Conservation (phyloP, 2,888 invertebrate genomes). For the Copidosoma aretas region DNA sequence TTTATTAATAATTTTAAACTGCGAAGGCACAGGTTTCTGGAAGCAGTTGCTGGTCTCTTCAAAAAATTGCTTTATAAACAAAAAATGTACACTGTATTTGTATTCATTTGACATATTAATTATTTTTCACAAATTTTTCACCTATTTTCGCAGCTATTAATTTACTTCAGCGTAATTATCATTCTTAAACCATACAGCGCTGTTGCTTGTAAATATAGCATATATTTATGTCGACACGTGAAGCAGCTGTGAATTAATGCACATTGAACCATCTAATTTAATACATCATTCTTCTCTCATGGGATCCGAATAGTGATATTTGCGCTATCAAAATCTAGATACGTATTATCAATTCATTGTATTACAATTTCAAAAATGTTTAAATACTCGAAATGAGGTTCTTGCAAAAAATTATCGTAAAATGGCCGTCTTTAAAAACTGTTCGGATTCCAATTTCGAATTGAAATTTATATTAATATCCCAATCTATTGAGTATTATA, state of each 20-base stretch:
- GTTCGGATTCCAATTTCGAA: too few species aligned
- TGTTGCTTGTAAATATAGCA: slow-evolving; percentile 58
- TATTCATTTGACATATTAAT: slow-evolving; percentile 48
- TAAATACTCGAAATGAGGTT: too few species aligned
- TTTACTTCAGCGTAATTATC: slow-evolving; percentile 60
- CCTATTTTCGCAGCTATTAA: slow-evolving; percentile 42
- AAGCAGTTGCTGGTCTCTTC: slow-evolving; percentile 56
- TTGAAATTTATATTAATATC: too few species aligned
- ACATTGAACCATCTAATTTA: neutral
- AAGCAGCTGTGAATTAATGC: slow-evolving; percentile 56
- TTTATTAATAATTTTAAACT: slow-evolving; percentile 47
- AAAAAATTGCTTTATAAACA: slow-evolving; percentile 54
- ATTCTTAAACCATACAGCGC: slow-evolving; percentile 57
- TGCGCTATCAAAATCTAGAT: neutral
- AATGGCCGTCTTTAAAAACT: too few species aligned
- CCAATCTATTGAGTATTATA: too few species aligned
- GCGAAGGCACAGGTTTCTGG: slow-evolving; percentile 55
- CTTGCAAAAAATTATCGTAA: too few species aligned
- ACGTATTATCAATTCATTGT: too few species aligned
- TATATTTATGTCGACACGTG: slow-evolving; percentile 59
- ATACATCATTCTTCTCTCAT: neutral
- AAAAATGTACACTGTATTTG: slow-evolving; percentile 17
- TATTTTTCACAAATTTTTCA: slow-evolving; percentile 45
- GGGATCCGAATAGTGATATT: neutral
- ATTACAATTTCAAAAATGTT: too few species aligned